phyloP scores from a whole-genome alignment of 2,888 invertebrate species.

The Pyralis farinalis region DNA sequence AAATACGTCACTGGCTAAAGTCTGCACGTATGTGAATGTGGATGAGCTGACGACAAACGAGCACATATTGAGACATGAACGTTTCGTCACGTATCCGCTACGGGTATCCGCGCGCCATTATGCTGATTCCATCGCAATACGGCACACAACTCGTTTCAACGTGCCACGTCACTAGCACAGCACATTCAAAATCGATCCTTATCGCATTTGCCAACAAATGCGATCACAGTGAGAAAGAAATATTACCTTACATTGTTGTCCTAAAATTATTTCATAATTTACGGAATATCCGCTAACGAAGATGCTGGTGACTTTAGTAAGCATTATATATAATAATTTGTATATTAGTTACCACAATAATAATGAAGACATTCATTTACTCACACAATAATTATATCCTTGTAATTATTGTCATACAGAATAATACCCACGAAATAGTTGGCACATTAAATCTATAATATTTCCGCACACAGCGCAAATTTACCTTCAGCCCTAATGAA shows the following conservation, averaged over 20 bases:
- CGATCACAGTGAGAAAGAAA: too few species aligned
- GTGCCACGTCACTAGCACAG: conserved; percentile 22
- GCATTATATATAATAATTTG: too few species aligned
- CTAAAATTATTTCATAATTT: too few species aligned
- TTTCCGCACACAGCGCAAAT: conserved; percentile 14
- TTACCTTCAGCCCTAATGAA: conserved; percentile 13
- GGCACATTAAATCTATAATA: conserved; percentile 9
- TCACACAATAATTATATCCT: too few species aligned
- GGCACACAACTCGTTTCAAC: conserved; percentile 29
- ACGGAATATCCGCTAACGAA: too few species aligned
- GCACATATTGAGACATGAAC: conserved; percentile 46
- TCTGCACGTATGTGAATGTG: conserved; percentile 4
- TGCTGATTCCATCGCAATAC: conserved; percentile 50
- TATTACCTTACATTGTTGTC: too few species aligned
- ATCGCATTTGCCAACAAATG: conserved; percentile 24
- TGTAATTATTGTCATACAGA: background rate
- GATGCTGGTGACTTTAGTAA: too few species aligned
- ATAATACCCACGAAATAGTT: background rate
- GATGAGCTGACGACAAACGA: conserved; percentile 25
- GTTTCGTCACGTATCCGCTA: conserved; percentile 51
- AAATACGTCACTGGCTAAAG: background rate
- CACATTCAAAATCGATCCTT: conserved; percentile 20
- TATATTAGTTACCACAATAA: too few species aligned
- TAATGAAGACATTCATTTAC: too few species aligned
- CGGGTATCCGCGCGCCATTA: conserved; percentile 52